phyloP scores from a whole-genome alignment of 2,113 vertebrate species.

The Romanogobio albipinnatus region DNA sequence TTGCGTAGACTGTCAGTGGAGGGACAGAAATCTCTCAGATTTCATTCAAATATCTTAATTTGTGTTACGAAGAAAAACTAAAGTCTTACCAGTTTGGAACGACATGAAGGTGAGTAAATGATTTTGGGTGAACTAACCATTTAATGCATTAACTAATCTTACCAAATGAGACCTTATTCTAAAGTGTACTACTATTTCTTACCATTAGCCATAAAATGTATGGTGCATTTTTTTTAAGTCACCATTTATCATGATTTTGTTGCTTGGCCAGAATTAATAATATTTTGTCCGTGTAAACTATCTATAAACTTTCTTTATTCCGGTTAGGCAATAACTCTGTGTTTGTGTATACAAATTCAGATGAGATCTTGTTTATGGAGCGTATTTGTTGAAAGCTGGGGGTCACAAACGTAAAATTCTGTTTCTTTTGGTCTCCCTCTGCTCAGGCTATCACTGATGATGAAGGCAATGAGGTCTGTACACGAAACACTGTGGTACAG shows the following conservation, averaged over 20 bases:
- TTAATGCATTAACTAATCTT: no score
- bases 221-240: background rate
- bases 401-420: constrained; percentile 7
- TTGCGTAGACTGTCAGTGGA: no score
- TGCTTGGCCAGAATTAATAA: background rate
- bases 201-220: background rate
- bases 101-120: no score
- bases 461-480: constrained; percentile 73
- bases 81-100: no score
- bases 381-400: background rate
- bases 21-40: no score
- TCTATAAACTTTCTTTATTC: background rate
- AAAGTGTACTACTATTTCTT: no score
- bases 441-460: constrained; percentile 64
- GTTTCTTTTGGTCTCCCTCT: constrained; percentile 37
- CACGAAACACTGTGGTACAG: background rate
- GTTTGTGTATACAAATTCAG: background rate
- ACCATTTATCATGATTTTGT: no score
- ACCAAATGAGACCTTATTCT: no score
- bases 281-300: background rate
- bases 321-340: background rate
- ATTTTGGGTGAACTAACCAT: no score
- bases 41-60: no score
- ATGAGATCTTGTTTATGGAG: background rate
- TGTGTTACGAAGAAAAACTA: no score